Evolutionary conservation across 2,797 vertebrate genomes (phyloP).

Genomic region (Champsocephalus gunnari): DNA sequence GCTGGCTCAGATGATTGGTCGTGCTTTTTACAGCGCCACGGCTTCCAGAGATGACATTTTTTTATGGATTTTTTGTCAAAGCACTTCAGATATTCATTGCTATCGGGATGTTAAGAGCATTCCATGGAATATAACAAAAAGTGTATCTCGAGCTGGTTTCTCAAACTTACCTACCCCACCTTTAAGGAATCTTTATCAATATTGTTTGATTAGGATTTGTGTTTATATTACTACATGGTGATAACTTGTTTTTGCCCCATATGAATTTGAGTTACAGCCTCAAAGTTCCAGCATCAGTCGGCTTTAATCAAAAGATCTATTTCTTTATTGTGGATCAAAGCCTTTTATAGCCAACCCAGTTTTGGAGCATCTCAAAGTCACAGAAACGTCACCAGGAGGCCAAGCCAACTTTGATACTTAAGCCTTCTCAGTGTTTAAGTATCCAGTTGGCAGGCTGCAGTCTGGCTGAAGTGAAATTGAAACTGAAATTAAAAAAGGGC

Average conservation of each 20-base stretch:
- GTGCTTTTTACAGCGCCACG: no score
- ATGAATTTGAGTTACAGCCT: background rate
- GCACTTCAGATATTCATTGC: no score
- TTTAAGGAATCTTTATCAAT: background rate
- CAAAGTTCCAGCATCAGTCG: background rate
- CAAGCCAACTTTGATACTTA: conserved; percentile 10
- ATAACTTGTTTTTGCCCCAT: background rate
- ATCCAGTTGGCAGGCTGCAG: conserved; percentile 1
- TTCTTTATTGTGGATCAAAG: conserved; percentile 17
- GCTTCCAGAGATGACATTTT: no score
- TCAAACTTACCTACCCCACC: no score
- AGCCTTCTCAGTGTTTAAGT: background rate
- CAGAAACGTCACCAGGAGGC: conserved; percentile 10
- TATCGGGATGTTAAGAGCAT: no score
- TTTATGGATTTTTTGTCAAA: no score
- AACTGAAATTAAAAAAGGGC: conserved; percentile 19
- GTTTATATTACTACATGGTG: background rate
- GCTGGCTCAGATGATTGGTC: no score
- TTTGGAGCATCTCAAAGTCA: conserved; percentile 11
- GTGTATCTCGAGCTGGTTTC: no score
- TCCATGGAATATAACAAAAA: no score
- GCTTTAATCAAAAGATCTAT: conserved; percentile 1
- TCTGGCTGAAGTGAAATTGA: conserved; percentile 31
- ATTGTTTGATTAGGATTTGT: background rate
- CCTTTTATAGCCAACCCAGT: conserved; percentile 11